Base-by-base conservation (phyloP, 1,140 invertebrate genomes). In the Sycophila sp. region DNA sequence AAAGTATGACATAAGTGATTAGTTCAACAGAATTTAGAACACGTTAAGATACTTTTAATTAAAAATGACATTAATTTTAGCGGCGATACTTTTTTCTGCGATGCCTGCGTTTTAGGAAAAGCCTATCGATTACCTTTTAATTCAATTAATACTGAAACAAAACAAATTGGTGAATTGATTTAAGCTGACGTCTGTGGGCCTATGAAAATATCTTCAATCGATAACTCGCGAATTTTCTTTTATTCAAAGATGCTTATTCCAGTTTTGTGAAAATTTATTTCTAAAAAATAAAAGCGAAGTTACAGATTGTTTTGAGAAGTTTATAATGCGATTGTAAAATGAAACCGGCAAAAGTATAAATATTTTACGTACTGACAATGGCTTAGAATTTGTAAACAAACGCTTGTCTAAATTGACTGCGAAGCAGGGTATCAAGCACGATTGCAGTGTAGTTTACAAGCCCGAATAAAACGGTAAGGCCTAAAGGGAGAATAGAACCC, bases 11-110 rank as follows among this genome's bases (percentile, higher is more conserved):
- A 85, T 70, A 51, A 82, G 75, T 76, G 73, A 45, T 56, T 87
- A 28, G 81, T 77, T 4, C 83, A 86, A 75, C 80, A 86, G 69
- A 86, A 85, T 73, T 75, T 79, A 6, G 34, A 68, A 28, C 78
- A 83, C 15, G 79, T 86, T 13, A 83, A 74, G 73, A 56, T 75
- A n/a, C 62, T 80, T 17, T 65, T 85, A 13, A 51, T 68, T 47
- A 75, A 77, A 69, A 71, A 75, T 19, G 73, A 80, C 6, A 76
- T 80, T 71, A 40, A 73, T 19, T 63, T 81, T 2, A 73, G 73
- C 4, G 34, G 38, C 17, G 17, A n/a, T 32, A 56, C 64, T 32
- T 47, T 75, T 17, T 60, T 60, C n/a, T 83, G 79, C 72, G 81
- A 84, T 62, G 77, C 73, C 42, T 85, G 84, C 71, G 74, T 79